A percentile compares a stretch with the other conserved stretches of the same genome.
Conservation (phyloP, 2,888 invertebrate species). For the Actias luna region DNA sequence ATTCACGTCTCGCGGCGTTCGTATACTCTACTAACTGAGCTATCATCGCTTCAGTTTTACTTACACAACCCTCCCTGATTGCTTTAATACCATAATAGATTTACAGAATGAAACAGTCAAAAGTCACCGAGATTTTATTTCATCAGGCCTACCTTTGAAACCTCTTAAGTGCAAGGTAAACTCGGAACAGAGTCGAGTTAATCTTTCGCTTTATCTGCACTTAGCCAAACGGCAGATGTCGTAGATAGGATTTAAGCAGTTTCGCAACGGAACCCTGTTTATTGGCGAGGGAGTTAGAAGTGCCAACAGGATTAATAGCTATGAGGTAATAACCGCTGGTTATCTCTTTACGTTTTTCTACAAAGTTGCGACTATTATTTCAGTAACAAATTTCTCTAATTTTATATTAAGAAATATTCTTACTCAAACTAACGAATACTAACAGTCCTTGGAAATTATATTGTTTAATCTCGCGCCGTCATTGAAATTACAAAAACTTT, state of each 20-base stretch:
- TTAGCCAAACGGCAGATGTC: conserved; percentile 36
- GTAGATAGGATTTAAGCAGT: conserved; percentile 50
- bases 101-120: not conserved
- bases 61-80: not conserved
- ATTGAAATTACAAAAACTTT: too few species aligned
- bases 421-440: too few species aligned
- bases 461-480: too few species aligned
- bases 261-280: conserved; percentile 45
- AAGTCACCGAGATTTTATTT: conserved; percentile 1
- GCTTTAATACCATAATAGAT: not conserved
- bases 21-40: not conserved
- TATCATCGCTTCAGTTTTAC: not conserved
- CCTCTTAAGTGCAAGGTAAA: conserved; percentile 15
- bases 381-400: not conserved
- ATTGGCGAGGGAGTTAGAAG: conserved; percentile 56
- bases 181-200: conserved; percentile 35
- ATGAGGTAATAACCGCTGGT: conserved; percentile 23
- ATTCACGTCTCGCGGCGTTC: not conserved
- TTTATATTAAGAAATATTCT: not conserved
- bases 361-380: not conserved
- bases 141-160: conserved; percentile 1
- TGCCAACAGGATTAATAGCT: conserved; percentile 51
- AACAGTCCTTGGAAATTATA: too few species aligned
- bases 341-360: not conserved
- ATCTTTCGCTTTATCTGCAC: conserved; percentile 48